Base-by-base conservation (phyloP, 1,140 invertebrate species). In the Chrysopa pallens region DNA sequence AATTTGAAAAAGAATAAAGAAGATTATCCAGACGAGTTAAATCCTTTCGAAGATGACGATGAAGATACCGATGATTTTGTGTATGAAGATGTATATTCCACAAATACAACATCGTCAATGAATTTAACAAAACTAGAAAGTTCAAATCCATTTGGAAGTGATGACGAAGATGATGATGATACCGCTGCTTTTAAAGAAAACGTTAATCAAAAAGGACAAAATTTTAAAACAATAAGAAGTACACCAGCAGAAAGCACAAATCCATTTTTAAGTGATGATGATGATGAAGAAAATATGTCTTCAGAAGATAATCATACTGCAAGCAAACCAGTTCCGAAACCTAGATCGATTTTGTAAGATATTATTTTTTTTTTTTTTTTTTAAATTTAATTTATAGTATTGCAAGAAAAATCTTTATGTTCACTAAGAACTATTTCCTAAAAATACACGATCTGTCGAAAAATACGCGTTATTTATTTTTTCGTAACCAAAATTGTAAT, bases 31-130 rank as follows among this genome's bases (percentile, higher is more conserved):
- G 69, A 74, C 38, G 71, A 79, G 48, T 62, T 88, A 39, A 89
- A 89, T 70, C 85, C 85, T 4, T 87, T 86, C 60, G 74, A 71
- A 35, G 76, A 77, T 41, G 75, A 77, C 27, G 67, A 72, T 7
- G 70, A 72, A n/a, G 63, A 64, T 35, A 60, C 53, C 12, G 46
- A 55, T 12, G n/a, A 33, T 33, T 9, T 4, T 33, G 31, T 33
- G 31, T 12, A 9, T 11, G 8, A 9, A 33, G n/a, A 33, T 33
- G 31, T 33, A 33, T 12, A 9, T 33, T 11, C n/a, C 8, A 9
- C 31, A 11, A 33, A 33, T 11, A 29, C 13, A 15, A 43, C 9
- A 48, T 14, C 5, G 9, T 38, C 17, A 13, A 31, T 2, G 23
- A 12, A 33, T 23, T 42, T 36, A 23, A 45, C 38, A 31, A 44